Base-by-base conservation (phyloP, 1,140 invertebrate species). In the Hyles vespertilio region DNA sequence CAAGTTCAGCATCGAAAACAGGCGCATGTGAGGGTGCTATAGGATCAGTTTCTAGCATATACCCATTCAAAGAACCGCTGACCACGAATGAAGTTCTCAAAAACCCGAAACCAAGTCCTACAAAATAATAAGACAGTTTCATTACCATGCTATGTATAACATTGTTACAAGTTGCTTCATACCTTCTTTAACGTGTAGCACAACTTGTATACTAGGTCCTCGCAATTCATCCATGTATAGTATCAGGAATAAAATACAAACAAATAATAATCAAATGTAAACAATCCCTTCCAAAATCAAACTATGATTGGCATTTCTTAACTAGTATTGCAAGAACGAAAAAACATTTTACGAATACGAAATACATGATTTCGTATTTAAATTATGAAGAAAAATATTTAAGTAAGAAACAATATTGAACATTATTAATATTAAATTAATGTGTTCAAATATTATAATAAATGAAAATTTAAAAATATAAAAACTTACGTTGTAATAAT, bases 91-190 rank as follows among this genome's bases (percentile, higher is more conserved):
- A 75, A 52, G 63, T 68, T 36, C 70, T 70, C 5, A 88, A 61
- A 71, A 88, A 88, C 22, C 85, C 85, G 74, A 88, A 88, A 6
- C 85, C 85, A 56, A 88, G 75, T 7, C 84, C 85, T 88, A 56
- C 50, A 79, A 76, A 52, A 56, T 49, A 22, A 22, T 22, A 22
- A 22, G 22, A 22, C 22, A 22, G 22, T 22, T 22, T 22, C 22
- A 22, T 22, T 22, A 22, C 22, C 22, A 22, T 22, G 22, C 22
- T 22, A 22, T 22, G 22, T 22, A 22, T 22, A 22, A 22, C 22
- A 22, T 22, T 22, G 22, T 22, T 22, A 22, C 22, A 22, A 22
- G 22, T 1, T 22, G 22, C 22, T 22, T 22, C 22, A 22, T 73
- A 80, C 84, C 85, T 78, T 88, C 84, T 70, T 81, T 88, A 12